A percentile compares a stretch with the other conserved stretches of the same genome.
These are phyloP conservation scores for Bolinopsis microptera DNA, from an alignment of 37 sponge, comb jelly and placozoan species.

Conservation along the genomic window DNA sequence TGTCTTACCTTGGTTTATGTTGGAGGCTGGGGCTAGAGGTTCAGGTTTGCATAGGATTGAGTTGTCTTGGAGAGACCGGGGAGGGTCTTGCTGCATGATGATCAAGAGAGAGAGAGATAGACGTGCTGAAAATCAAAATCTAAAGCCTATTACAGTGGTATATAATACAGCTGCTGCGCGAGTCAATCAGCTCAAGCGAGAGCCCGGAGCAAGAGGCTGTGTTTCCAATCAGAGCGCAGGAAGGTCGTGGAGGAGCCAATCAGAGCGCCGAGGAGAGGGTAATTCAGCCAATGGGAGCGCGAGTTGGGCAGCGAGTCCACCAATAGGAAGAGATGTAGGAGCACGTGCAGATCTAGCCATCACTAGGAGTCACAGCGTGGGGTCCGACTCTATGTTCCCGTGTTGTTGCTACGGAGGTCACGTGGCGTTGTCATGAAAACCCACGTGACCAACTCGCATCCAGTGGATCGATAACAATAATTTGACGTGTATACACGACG, in stretches of 20 bases:
- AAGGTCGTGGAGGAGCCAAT: background rate
- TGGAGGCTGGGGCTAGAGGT: background rate
- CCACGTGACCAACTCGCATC: conserved; percentile 16
- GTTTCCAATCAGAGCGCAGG: background rate
- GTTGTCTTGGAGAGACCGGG: background rate
- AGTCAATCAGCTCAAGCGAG: background rate
- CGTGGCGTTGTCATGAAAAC: conserved; percentile 41
- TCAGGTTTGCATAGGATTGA: background rate
- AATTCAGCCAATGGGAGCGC: background rate
- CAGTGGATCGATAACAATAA: conserved; percentile 61
- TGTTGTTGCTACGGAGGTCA: conserved; percentile 3
- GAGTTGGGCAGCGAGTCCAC: background rate
- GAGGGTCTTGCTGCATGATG: background rate
- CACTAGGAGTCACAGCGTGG: conserved; percentile 18
- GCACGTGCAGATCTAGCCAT: background rate
- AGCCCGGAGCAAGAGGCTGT: background rate
- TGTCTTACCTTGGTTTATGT: background rate
- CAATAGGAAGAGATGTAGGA: background rate
- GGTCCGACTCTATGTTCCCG: background rate
- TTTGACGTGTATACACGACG: conserved; percentile 49
- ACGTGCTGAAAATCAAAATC: background rate
- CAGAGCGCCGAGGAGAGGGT: background rate
- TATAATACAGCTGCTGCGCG: background rate
- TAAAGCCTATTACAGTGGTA: background rate
- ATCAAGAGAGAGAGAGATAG: background rate